Evolutionary conservation across 1,140 invertebrate species (phyloP).

Genomic region (silkworm (Bombyx mori)): DNA sequence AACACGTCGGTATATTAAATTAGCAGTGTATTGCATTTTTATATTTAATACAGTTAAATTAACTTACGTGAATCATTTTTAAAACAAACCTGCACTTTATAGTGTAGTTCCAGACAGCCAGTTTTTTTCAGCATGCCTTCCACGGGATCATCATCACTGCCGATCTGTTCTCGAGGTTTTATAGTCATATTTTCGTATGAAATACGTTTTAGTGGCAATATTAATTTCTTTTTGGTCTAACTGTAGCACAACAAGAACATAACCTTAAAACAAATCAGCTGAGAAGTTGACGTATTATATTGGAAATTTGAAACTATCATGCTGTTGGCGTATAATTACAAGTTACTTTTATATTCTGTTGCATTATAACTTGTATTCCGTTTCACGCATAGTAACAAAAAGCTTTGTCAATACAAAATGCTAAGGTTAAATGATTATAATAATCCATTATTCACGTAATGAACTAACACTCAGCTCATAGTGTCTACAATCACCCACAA

Average conservation of each 20-base stretch:
- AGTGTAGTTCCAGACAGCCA: slow-evolving; percentile 90
- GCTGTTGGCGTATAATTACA: background rate
- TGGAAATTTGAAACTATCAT: background rate
- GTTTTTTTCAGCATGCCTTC: slow-evolving; percentile 88
- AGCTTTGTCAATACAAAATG: too few relatives aligned
- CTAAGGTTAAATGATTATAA: too few relatives aligned
- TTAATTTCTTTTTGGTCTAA: background rate
- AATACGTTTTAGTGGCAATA: background rate
- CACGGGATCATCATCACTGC: slow-evolving; percentile 78
- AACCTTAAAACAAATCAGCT: slow-evolving; percentile 7
- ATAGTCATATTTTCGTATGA: slow-evolving; percentile 40
- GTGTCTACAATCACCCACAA: background rate
- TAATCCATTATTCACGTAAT: too few relatives aligned
- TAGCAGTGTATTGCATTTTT: too few relatives aligned
- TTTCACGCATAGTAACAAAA: background rate
- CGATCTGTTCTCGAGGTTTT: slow-evolving; percentile 37
- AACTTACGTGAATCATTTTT: background rate
- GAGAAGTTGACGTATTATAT: slow-evolving; percentile 3
- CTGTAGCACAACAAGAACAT: background rate
- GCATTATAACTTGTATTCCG: slow-evolving; percentile 1
- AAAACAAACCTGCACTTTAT: slow-evolving; percentile 81
- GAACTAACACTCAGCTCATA: too few relatives aligned
- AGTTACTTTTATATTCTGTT: slow-evolving; percentile 2
- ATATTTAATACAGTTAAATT: too few relatives aligned
- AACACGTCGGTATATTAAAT: too few relatives aligned